Base-by-base conservation (phyloP, 2,113 vertebrate species). In the Petaurus breviceps region DNA sequence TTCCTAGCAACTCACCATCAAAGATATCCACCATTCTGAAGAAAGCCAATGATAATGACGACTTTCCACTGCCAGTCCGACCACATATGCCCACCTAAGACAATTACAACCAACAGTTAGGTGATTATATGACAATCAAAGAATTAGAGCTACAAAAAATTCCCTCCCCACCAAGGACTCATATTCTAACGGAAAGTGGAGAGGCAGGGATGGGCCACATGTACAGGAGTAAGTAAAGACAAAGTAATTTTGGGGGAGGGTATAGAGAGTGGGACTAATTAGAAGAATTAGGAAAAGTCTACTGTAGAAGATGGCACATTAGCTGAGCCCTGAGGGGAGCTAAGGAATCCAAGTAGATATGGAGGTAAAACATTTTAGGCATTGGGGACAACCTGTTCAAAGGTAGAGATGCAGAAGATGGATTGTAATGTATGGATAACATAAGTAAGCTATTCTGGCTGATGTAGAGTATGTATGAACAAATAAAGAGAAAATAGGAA, bases 1-100 rank as follows among this genome's bases (percentile, higher is more conserved):
- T 84, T 54, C 24, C 89, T 47, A n/a, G 91, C 77, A 95, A 98
- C 99, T 98, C 95, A 99, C 99, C 99, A 97, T 99, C 99, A 97
- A 99, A 99, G 96, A 99, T 99, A 68, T 99, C 99, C 95, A 99
- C 99, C 99, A 99, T 99, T 98, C 99, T 99, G 99, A 99, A 99
- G 98, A 99, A 99, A 0, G 99, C 99, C 98, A 99, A 97, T 0
- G 99, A 99, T 52, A 99, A 97, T 0, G 99, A 99, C 0, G 99
- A 99, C 98, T 99, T 99, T 90, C 99, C 99, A 0, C 99, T 99
- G 96, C 99, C 99, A 0, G 99, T 99, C 31, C 99, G 99, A 3
- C 99, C 99, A 52, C 99, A 99, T 97, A 99, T 99, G 54, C 99
- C 99, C 97, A 99, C 99, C 99, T 99, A 94, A 2, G 96, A 95